These are phyloP conservation scores for Aproaerema taeniolella DNA, from an alignment of 2,888 invertebrate genomes.

Conservation along the genomic window DNA sequence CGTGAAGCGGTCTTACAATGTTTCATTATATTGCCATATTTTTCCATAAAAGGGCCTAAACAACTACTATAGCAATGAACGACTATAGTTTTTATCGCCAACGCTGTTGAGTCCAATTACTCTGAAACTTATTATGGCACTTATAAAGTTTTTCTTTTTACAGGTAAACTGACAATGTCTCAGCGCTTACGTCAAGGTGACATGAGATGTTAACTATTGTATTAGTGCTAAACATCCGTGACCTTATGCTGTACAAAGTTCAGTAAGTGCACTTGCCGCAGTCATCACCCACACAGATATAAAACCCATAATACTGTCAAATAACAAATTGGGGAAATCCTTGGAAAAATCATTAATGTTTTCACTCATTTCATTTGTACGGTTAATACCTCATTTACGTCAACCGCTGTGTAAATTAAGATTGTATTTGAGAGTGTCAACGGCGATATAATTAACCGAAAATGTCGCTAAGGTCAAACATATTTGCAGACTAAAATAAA, in stretches of 20 bases:
- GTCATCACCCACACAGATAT: conserved; percentile 29
- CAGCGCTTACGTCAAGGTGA: conserved; percentile 71
- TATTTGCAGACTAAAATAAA: not conserved
- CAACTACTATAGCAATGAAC: conserved; percentile 22
- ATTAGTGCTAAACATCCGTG: conserved; percentile 69
- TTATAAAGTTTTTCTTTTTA: conserved; percentile 28
- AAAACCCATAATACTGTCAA: conserved; percentile 28
- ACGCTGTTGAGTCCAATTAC: conserved; percentile 34
- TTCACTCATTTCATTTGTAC: not conserved
- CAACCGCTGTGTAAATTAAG: conserved; percentile 1
- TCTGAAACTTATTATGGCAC: conserved; percentile 9
- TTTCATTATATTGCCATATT: conserved; percentile 18
- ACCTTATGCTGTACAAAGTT: conserved; percentile 72
- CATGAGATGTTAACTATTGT: conserved; percentile 71
- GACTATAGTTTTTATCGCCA: conserved; percentile 33
- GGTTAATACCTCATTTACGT: not conserved
- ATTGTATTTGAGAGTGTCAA: not conserved
- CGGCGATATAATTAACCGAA: conserved; percentile 9
- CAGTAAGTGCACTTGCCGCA: conserved; percentile 60
- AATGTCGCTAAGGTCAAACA: conserved; percentile 10
- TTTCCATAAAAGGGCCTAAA: conserved; percentile 34
- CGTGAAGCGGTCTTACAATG: conserved; percentile 11
- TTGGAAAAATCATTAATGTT: conserved; percentile 29
- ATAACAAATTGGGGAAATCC: conserved; percentile 34
- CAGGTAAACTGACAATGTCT: conserved; percentile 43